Evolutionary conservation across 1,140 invertebrate species (phyloP).

Genomic region (Drosophila lacteicornis): DNA sequence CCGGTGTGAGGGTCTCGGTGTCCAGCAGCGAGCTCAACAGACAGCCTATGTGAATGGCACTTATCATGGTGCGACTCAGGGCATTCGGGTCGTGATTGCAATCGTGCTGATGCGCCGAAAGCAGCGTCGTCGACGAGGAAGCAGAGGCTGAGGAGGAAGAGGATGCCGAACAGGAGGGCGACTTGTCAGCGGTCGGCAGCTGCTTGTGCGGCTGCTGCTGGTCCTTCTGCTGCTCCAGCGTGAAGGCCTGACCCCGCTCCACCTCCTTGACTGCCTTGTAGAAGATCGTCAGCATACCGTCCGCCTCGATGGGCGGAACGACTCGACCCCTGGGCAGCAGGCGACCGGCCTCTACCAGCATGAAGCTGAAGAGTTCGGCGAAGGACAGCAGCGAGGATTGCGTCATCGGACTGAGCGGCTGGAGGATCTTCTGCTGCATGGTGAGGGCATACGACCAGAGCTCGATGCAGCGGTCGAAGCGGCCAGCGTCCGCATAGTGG

Average conservation of each 20-base stretch:
- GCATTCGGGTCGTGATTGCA: slow-evolving; percentile 90
- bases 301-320: slow-evolving; percentile 91
- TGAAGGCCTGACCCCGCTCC: slow-evolving; percentile 85
- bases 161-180: slow-evolving; percentile 49
- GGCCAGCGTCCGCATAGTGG: slow-evolving; percentile 97
- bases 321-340: slow-evolving; percentile 89
- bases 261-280: slow-evolving; percentile 91
- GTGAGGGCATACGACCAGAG: slow-evolving; percentile 98
- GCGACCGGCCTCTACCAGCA: slow-evolving; percentile 92
- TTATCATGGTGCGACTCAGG: slow-evolving; percentile 93
- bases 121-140: slow-evolving; percentile 56
- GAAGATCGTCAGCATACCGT: slow-evolving; percentile 93
- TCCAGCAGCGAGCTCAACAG: slow-evolving; percentile 89
- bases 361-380: slow-evolving; percentile 97
- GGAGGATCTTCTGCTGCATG: slow-evolving; percentile 97
- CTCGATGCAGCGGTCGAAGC: slow-evolving; percentile 95
- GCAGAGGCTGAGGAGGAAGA: slow-evolving; percentile 45
- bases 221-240: slow-evolving; percentile 65
- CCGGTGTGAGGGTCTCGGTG: slow-evolving; percentile 85
- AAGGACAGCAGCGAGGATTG: slow-evolving; percentile 97
- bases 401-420: slow-evolving; percentile 97
- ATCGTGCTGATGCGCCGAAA: slow-evolving; percentile 85
- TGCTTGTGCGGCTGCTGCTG: slow-evolving; percentile 52
- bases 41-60: slow-evolving; percentile 92
- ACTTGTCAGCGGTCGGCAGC: slow-evolving; percentile 40